phyloP scores from a whole-genome alignment of 2,797 vertebrate genomes.

The Argyrosomus regius region DNA sequence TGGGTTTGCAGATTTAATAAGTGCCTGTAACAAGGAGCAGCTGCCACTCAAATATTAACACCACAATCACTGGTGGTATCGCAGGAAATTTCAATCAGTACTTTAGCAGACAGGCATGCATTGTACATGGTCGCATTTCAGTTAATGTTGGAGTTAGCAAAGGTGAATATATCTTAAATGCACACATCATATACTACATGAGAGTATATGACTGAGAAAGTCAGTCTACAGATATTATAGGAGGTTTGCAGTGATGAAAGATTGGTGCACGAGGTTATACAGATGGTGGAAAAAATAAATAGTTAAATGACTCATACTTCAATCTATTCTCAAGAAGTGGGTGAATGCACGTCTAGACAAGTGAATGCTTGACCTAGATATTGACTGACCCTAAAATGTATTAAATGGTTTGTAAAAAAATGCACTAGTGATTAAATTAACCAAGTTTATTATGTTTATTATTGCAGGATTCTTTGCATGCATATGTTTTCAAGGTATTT shows the following conservation, averaged over 20 bases:
- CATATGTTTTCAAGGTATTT: background rate
- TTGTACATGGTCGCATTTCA: constrained; percentile 3
- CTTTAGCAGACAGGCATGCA: background rate
- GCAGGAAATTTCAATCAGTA: constrained; percentile 20
- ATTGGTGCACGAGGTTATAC: background rate
- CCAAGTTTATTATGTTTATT: too few species aligned
- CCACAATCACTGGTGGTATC: constrained; percentile 23
- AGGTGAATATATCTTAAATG: background rate
- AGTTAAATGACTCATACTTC: background rate
- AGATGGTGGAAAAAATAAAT: background rate
- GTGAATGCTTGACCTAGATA: background rate
- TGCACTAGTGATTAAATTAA: too few species aligned
- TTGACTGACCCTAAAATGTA: background rate
- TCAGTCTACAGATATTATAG: constrained; percentile 8
- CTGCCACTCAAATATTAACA: constrained; percentile 64
- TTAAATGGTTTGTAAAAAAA: background rate
- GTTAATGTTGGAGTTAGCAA: background rate
- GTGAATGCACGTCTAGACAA: background rate
- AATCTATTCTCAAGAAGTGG: background rate
- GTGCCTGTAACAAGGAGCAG: constrained; percentile 66
- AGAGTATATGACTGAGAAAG: background rate
- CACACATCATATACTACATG: too few species aligned
- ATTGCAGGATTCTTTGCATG: too few species aligned
- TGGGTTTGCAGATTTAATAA: constrained; percentile 67
- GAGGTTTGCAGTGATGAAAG: constrained; percentile 8